Conservation (phyloP, 1,140 invertebrate species). For the Bombus impatiens region DNA sequence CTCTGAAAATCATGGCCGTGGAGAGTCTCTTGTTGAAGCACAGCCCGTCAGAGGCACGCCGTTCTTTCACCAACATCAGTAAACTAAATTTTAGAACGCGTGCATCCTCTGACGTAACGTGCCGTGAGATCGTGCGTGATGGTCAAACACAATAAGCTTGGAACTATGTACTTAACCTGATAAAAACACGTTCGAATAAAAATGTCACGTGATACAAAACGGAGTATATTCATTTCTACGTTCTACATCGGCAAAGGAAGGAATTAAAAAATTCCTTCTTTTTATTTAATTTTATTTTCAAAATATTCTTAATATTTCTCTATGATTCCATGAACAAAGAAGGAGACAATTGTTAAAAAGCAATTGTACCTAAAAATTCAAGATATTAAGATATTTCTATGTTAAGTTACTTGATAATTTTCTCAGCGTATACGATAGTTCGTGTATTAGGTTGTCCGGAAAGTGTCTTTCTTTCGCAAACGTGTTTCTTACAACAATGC, state of each 20-base stretch:
- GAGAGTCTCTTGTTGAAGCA: conserved; percentile 41
- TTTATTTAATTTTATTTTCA: no score
- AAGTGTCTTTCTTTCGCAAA: no score
- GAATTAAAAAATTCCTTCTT: no score
- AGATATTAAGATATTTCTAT: no score
- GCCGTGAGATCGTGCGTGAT: conserved; percentile 54
- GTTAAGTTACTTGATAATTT: no score
- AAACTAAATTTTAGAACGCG: background rate
- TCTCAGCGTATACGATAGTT: no score
- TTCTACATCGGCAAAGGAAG: no score
- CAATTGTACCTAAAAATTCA: no score
- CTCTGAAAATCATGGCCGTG: conserved; percentile 36
- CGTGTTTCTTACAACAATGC: no score
- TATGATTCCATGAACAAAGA: no score
- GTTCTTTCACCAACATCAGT: background rate
- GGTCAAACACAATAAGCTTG: conserved; percentile 65
- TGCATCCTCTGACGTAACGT: conserved; percentile 22
- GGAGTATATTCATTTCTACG: background rate
- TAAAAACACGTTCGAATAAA: conserved; percentile 66
- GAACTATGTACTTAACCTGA: conserved; percentile 63
- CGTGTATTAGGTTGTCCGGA: no score
- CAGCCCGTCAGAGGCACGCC: background rate
- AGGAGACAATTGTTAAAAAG: no score
- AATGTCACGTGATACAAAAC: conserved; percentile 52
- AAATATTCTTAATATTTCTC: background rate